Evolutionary conservation across 1,140 invertebrate species (phyloP).

Genomic region (Dendroctonus ponderosae): DNA sequence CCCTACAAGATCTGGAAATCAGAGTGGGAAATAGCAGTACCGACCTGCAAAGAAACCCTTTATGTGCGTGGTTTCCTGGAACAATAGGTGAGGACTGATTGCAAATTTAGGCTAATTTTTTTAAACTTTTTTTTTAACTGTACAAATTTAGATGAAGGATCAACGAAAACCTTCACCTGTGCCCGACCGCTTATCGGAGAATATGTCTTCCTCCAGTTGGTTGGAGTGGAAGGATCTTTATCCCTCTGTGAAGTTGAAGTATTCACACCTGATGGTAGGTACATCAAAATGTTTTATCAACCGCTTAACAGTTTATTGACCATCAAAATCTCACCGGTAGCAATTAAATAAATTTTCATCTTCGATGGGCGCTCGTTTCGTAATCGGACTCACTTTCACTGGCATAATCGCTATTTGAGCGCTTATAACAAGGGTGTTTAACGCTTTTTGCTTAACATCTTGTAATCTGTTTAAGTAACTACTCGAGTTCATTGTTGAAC

Average conservation of each 20-base stretch:
- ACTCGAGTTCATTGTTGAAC: no score
- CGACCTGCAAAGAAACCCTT: slow-evolving; percentile 80
- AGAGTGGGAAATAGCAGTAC: slow-evolving; percentile 85
- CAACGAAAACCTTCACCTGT: slow-evolving; percentile 87
- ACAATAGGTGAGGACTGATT: slow-evolving; percentile 68
- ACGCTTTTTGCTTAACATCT: no score
- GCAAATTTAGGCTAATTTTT: no score
- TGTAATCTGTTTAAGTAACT: no score
- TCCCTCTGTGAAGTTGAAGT: slow-evolving; percentile 90
- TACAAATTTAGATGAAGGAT: slow-evolving; percentile 70
- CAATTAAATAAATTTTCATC: no score
- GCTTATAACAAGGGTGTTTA: no score
- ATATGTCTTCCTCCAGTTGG: slow-evolving; percentile 84
- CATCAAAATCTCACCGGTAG: no score
- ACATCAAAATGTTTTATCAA: background rate
- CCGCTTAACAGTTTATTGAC: no score
- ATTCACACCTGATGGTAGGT: slow-evolving; percentile 81
- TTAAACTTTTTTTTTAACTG: background rate
- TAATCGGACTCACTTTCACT: no score
- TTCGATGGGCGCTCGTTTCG: no score
- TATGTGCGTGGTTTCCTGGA: slow-evolving; percentile 91
- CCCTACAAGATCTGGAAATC: slow-evolving; percentile 88
- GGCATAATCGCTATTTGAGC: no score
- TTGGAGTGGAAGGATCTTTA: slow-evolving; percentile 85
- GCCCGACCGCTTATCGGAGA: slow-evolving; percentile 80